Base-by-base conservation (phyloP, 2,113 vertebrate species). In the Osmerus mordax region DNA sequence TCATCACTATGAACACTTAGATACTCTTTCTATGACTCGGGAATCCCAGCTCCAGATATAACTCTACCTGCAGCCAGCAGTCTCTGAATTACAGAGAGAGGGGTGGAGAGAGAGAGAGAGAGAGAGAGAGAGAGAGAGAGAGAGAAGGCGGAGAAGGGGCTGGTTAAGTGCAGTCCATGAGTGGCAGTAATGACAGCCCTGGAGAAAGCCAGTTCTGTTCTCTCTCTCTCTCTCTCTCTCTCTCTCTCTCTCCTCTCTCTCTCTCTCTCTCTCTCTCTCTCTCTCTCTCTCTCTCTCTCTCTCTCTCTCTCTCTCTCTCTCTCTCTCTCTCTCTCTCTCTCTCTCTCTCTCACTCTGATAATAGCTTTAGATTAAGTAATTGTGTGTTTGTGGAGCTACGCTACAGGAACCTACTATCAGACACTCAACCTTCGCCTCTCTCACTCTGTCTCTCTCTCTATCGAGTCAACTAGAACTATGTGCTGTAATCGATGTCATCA, bases 281-380 rank as follows among this genome's bases (percentile, higher is more conserved):
- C 53, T 75, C 12, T 23, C 28, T 32, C 12, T 13, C 61, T 65
- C 58, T 60, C 58, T 23, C 54, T 56, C 14, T 7, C 2, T 80
- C 76, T 70, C 73, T 67, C 23, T 70, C 78, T 80, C 58, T 55
- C 78, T 82, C 72, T 19, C 71, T 72, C 74, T 55, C 79, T 51
- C 61, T 62, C 73, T 63, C 51, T 32, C 67, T 36, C 76, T 65
- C 55, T 64, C 19, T 21, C 63, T 66, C 80, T 78, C 74, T 80
- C 63, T 63, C 80, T 78, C 71, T 78, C 47, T 79, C 84, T 74
- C 80, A 84, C 83, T 72, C 83, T 88, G 84, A 90, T 91, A 92
- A 90, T 89, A 90, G 89, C 87, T 84, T 84, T 82, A 86, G 88
- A 92, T 92, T 90, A 89, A 90, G 87, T 92, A 91, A 92, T 92